Evolutionary conservation across 2,888 invertebrate species (phyloP).

Genomic region (Acrobasis repandana): DNA sequence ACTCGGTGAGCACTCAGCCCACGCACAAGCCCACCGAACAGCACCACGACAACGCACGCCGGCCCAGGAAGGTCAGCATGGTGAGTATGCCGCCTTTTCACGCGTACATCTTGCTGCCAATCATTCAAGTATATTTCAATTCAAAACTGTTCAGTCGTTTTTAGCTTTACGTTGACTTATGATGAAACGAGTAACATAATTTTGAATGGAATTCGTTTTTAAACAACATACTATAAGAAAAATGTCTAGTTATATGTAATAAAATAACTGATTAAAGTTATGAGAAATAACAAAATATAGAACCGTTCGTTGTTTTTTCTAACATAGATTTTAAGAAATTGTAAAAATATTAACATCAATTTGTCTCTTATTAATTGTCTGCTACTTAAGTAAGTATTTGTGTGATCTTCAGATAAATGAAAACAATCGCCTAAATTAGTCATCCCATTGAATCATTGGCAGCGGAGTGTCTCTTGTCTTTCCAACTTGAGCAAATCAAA

Average conservation of each 20-base stretch:
- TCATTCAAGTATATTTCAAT: slow-evolving; percentile 46
- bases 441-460: slow-evolving; percentile 33
- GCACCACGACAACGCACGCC: slow-evolving; percentile 77
- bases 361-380: too few relatives aligned
- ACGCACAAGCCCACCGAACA: slow-evolving; percentile 83
- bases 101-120: slow-evolving; percentile 60
- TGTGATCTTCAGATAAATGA: neutral
- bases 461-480: slow-evolving; percentile 33
- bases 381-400: too few relatives aligned
- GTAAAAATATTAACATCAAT: too few relatives aligned
- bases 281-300: too few relatives aligned
- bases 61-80: slow-evolving; percentile 94
- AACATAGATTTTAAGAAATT: too few relatives aligned
- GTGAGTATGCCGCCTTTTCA: slow-evolving; percentile 85
- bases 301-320: too few relatives aligned
- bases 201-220: too few relatives aligned
- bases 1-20: slow-evolving; percentile 92
- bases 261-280: too few relatives aligned
- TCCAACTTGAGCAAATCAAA: slow-evolving; percentile 34
- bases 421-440: neutral
- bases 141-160: neutral
- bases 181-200: too few relatives aligned
- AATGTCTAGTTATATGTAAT: too few relatives aligned
- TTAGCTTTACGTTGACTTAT: too few relatives aligned
- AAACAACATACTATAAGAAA: too few relatives aligned